A percentile compares a stretch with the other conserved stretches of the same genome.
Evolutionary conservation across 2,113 vertebrate genomes (phyloP).

Genomic region (Nothobranchius furzeri): DNA sequence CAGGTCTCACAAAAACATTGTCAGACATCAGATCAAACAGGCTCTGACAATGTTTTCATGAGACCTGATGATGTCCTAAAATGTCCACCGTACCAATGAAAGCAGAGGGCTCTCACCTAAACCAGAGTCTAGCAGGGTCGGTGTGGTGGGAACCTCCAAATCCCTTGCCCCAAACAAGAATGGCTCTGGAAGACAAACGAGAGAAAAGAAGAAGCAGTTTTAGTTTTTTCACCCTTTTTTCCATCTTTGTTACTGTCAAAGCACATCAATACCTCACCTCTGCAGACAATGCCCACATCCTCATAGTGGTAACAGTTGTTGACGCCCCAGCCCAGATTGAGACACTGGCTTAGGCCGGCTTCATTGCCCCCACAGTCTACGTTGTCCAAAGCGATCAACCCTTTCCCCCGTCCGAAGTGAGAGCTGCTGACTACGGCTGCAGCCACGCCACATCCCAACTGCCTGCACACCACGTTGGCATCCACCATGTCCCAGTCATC

Average conservation of each 20-base stretch:
- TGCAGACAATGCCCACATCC: constrained; percentile 89
- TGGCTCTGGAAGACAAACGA: constrained; percentile 72
- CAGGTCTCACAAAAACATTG: too few relatives aligned
- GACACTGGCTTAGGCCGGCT: constrained; percentile 84
- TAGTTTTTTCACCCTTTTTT: not conserved
- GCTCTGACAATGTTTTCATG: too few relatives aligned
- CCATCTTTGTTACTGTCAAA: not conserved
- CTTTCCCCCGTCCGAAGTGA: constrained; percentile 85
- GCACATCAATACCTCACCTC: constrained; percentile 72
- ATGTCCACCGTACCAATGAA: not conserved
- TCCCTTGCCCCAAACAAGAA: constrained; percentile 52
- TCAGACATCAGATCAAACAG: too few relatives aligned
- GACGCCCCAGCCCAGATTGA: constrained; percentile 90
- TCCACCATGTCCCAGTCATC: constrained; percentile 98
- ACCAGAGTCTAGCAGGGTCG: constrained; percentile 31
- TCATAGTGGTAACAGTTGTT: constrained; percentile 99
- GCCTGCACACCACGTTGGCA: constrained; percentile 90
- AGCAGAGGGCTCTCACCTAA: constrained; percentile 66
- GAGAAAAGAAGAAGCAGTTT: constrained; percentile 10
- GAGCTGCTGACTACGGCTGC: constrained; percentile 81
- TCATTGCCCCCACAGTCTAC: constrained; percentile 92
- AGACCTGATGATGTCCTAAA: too few relatives aligned
- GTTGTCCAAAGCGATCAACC: constrained; percentile 91
- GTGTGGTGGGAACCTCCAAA: constrained; percentile 58
- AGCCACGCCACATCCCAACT: constrained; percentile 88